Base-by-base conservation (phyloP, 2,113 vertebrate genomes). In the Anser cygnoides region DNA sequence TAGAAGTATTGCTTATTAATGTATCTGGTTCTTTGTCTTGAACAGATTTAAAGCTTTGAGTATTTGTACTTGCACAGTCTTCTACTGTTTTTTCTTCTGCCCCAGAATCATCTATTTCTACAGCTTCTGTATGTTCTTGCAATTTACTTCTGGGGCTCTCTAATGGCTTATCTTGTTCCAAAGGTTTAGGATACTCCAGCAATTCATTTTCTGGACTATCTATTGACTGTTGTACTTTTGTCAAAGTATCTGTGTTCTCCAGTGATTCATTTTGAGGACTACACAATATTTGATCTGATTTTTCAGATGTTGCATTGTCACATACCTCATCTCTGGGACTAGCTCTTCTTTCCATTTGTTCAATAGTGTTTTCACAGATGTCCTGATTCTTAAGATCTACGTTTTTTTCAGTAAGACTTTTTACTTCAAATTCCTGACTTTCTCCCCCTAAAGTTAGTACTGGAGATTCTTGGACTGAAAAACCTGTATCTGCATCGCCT, bases 21-120 rank as follows among this genome's bases (percentile, higher is more conserved):
- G 46, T 50, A 87, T 72, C 96, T 78, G 84, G 77, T 92, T 97
- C 93, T 94, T 92, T 55, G 2, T 86, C 94, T 73, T 96, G 87
- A 93, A 74, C 20, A 58, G 26, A 77, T 85, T 29, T 52, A 2
- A 74, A 54, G 71, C 66, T 89, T 75, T 95, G 82, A 86, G 14
- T 89, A 46, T 70, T 75, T 78, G 66, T 57, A 96, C 43, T 86
- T 75, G 74, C 58, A 96, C 22, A 62, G 8, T 35, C n/a, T 89
- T 52, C 22, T 89, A 58, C 31, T 80, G 59, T 29, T 93, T 90
- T 62, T 91, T 86, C 74, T 87, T 82, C 63, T 91, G 77, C 87
- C 85, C 95, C 70, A 50, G 63, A 86, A 77, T 76, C 13, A 52
- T 75, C n/a, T 46, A 18, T 33, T 91, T 96, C 87, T 78, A 77